phyloP scores from a whole-genome alignment of 2,113 vertebrate genomes.

The Pygoscelis antarcticus region DNA sequence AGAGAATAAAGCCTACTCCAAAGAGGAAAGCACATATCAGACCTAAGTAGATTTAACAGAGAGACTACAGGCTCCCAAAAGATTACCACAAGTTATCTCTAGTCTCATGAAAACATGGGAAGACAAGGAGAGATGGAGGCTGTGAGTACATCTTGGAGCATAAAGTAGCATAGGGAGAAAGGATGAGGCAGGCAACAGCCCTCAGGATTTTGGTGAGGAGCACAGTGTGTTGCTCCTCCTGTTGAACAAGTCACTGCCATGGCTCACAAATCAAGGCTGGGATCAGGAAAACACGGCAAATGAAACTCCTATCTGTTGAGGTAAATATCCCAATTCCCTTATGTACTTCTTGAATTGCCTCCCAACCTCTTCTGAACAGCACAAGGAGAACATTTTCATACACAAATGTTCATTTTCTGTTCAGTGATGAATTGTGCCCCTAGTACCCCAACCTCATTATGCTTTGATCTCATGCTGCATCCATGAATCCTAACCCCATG shows the following conservation, averaged over 20 bases:
- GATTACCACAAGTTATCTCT: background rate
- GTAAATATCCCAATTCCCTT: background rate
- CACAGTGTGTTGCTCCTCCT: background rate
- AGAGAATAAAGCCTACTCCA: background rate
- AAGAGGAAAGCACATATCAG: background rate
- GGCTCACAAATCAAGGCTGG: background rate
- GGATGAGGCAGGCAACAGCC: background rate
- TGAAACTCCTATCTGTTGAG: rapidly evolving
- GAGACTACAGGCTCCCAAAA: background rate
- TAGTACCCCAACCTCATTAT: background rate
- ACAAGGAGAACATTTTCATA: background rate
- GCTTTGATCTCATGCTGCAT: background rate
- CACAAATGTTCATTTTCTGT: background rate
- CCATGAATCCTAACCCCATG: background rate
- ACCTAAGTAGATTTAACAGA: background rate
- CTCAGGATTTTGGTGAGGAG: background rate
- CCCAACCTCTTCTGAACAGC: background rate
- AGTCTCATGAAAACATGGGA: background rate
- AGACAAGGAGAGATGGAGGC: background rate
- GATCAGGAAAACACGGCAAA: background rate
- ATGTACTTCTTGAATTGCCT: background rate
- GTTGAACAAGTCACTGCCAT: rapidly evolving
- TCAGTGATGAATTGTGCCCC: background rate
- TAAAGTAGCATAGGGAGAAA: background rate
- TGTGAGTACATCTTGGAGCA: background rate